Conservation (phyloP, 1,140 invertebrate species). For the Drosophila navojoa region DNA sequence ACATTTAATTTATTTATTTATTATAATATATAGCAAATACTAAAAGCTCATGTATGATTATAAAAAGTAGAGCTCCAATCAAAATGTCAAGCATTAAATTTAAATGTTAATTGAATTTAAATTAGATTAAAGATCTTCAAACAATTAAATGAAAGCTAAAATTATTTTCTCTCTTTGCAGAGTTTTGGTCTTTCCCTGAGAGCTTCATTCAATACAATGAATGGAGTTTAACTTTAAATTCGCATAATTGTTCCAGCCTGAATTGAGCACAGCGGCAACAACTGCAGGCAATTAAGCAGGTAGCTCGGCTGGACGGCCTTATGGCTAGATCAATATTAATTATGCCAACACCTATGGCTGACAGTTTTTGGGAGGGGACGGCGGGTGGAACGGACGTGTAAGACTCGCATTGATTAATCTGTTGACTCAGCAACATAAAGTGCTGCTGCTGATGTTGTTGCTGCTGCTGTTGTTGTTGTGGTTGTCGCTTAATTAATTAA, state of each 20-base stretch:
- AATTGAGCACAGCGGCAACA: no score
- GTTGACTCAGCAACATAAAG: constrained; percentile 54
- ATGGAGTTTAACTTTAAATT: background rate
- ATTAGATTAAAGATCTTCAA: no score
- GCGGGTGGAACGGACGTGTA: constrained; percentile 34
- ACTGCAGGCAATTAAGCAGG: constrained; percentile 15
- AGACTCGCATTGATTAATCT: constrained; percentile 70
- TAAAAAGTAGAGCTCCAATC: no score
- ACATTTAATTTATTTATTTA: no score
- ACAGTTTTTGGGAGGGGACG: constrained; percentile 47
- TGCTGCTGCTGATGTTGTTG: constrained; percentile 44
- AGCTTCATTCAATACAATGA: no score
- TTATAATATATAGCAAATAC: no score
- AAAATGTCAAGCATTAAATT: no score
- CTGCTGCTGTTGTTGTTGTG: constrained; percentile 50
- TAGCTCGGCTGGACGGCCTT: constrained; percentile 39
- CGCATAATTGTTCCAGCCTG: constrained; percentile 13
- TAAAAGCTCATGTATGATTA: no score
- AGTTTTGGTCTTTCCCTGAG: no score
- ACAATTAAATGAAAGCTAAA: background rate
- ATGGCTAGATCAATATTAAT: constrained; percentile 77
- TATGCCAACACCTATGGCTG: constrained; percentile 71
- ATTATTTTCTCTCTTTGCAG: background rate
- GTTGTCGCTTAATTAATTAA: constrained; percentile 79
- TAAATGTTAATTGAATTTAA: no score